phyloP scores from a whole-genome alignment of 2,113 vertebrate genomes.

The Trichomycterus rosablanca region DNA sequence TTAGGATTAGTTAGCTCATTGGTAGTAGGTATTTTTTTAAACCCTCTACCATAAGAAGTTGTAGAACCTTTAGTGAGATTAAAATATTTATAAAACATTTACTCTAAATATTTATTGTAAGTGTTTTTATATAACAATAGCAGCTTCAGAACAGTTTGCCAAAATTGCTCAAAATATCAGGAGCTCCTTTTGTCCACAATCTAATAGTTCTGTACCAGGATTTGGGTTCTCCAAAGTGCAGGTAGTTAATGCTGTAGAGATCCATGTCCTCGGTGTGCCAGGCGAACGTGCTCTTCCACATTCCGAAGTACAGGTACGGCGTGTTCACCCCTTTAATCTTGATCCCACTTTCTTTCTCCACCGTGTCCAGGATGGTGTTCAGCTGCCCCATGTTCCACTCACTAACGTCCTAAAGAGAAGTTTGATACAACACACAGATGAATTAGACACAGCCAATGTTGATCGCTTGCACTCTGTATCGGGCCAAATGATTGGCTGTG shows the following conservation, averaged over 20 bases:
- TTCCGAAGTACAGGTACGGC: constrained; percentile 90
- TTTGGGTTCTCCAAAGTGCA: constrained; percentile 95
- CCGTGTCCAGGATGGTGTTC: constrained; percentile 86
- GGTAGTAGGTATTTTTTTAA: no score
- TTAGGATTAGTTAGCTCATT: no score
- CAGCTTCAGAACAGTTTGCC: no score
- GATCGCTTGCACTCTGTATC: no score
- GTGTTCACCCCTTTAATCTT: constrained; percentile 93
- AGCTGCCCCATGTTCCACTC: constrained; percentile 90
- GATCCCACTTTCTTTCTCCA: constrained; percentile 88
- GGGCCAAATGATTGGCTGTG: no score
- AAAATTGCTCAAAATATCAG: no score
- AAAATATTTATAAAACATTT: no score
- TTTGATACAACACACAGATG: not conserved
- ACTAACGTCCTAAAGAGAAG: constrained; percentile 65
- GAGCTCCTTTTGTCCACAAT: no score
- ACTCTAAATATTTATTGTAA: not conserved
- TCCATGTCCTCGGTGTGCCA: constrained; percentile 99
- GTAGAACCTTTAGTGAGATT: no score
- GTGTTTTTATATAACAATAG: no score
- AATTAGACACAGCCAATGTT: not conserved
- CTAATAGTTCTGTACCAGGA: no score
- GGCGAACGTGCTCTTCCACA: constrained; percentile 98
- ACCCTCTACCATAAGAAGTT: no score
- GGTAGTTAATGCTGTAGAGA: constrained; percentile 92